These are phyloP conservation scores for Sussaba pulchella DNA, from an alignment of 2,888 invertebrate genomes.

Conservation along the genomic window DNA sequence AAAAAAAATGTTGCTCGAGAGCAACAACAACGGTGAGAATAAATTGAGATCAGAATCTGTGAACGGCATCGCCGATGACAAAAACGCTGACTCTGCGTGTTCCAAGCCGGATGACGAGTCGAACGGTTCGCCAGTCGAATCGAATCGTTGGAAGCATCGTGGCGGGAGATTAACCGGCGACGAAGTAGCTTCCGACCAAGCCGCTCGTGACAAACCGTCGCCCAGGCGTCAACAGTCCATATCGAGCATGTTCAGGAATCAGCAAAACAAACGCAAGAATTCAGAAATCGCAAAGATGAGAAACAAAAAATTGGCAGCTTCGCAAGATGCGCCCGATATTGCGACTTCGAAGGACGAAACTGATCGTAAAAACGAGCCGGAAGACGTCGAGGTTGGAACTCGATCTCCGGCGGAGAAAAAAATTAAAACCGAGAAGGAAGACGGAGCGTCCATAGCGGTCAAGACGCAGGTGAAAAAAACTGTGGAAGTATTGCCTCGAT, in stretches of 20 bases:
- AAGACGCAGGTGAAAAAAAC: constrained; percentile 60
- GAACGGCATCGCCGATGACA: not conserved
- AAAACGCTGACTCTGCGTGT: not conserved
- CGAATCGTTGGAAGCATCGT: constrained; percentile 36
- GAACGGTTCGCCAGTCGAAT: constrained; percentile 30
- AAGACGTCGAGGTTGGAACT: constrained; percentile 66
- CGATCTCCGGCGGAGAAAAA: constrained; percentile 65
- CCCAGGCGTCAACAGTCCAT: constrained; percentile 28
- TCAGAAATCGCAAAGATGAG: not conserved
- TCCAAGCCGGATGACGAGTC: constrained; percentile 10
- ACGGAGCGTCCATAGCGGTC: not conserved
- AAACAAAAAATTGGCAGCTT: constrained; percentile 23
- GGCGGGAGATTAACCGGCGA: constrained; percentile 15
- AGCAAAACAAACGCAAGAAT: constrained; percentile 33
- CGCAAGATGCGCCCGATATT: constrained; percentile 54
- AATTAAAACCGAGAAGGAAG: constrained; percentile 60
- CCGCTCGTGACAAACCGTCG: constrained; percentile 6
- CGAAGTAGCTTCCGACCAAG: not conserved
- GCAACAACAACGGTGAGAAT: constrained; percentile 24
- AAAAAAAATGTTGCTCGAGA: constrained; percentile 38
- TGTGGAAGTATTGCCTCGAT: constrained; percentile 76
- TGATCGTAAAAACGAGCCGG: constrained; percentile 78
- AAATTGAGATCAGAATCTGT: constrained; percentile 12
- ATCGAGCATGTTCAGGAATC: constrained; percentile 50
- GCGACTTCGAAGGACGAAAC: constrained; percentile 59